Conservation (phyloP, 2,113 vertebrate genomes). For the Stegastes partitus region DNA sequence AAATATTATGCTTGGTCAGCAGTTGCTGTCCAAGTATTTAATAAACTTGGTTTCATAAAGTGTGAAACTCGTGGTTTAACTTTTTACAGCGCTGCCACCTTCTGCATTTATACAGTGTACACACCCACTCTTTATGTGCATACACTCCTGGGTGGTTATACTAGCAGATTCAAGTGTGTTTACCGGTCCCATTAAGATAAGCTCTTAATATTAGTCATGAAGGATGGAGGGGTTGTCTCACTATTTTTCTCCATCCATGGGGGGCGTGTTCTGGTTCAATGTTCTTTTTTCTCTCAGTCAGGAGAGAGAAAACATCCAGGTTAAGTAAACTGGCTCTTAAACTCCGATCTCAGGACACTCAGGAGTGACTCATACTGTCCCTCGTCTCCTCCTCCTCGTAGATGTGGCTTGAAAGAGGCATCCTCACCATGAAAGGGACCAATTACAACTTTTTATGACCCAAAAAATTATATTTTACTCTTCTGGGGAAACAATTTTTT, state of each 20-base stretch:
- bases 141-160: no score
- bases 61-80: no score
- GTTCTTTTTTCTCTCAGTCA: slow-evolving; percentile 41
- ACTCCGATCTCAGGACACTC: slow-evolving; percentile 36
- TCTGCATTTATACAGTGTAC: no score
- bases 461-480: slow-evolving; percentile 16
- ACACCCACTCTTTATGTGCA: no score
- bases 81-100: no score
- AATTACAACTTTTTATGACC: slow-evolving; percentile 40
- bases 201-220: not conserved
- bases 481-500: slow-evolving; percentile 26
- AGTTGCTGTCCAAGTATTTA: no score
- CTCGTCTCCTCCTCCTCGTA: slow-evolving; percentile 13
- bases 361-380: slow-evolving; percentile 62
- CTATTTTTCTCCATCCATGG: not conserved
- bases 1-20: no score
- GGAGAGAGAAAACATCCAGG: slow-evolving; percentile 45
- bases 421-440: slow-evolving; percentile 30
- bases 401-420: slow-evolving; percentile 25
- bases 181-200: slow-evolving; percentile 10
- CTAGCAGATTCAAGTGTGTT: slow-evolving; percentile 13
- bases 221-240: not conserved
- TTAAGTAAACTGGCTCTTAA: slow-evolving; percentile 30
- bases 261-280: slow-evolving; percentile 5
- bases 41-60: no score